A percentile compares a stretch with the other conserved stretches of the same genome.
Evolutionary conservation across 2,888 invertebrate genomes (phyloP).

Genomic region (Brachyptera risi): DNA sequence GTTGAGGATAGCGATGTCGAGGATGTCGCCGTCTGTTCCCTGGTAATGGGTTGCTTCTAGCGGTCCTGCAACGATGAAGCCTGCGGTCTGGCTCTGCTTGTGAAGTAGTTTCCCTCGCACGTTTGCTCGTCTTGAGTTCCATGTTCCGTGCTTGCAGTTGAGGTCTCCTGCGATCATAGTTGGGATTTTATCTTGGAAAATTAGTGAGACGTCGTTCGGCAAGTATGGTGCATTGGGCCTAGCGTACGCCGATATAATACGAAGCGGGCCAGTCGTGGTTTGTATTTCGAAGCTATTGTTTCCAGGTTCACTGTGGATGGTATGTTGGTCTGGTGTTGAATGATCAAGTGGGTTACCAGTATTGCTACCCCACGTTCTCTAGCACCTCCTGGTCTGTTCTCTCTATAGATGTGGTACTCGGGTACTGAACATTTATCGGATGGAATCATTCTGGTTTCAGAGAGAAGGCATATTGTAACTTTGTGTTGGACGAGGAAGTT

Average conservation of each 20-base stretch:
- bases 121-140: background rate
- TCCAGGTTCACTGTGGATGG: background rate
- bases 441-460: background rate
- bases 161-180: background rate
- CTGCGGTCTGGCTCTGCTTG: background rate
- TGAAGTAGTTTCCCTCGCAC: background rate
- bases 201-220: background rate
- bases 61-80: background rate
- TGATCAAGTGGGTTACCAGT: background rate
- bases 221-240: background rate
- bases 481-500: background rate
- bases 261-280: background rate
- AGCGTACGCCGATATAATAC: background rate
- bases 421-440: background rate
- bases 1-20: background rate
- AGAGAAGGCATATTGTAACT: background rate
- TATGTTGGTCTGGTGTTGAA: background rate
- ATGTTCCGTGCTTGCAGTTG: background rate
- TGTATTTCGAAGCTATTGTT: background rate
- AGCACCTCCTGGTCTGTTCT: background rate
- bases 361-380: background rate
- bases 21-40: background rate
- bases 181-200: background rate
- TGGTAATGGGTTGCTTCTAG: background rate
- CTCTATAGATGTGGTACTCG: background rate